Percentiles rank a stretch among this genome's conserved stretches.
Conservation (phyloP, 2,113 vertebrate genomes). For the Ia io region DNA sequence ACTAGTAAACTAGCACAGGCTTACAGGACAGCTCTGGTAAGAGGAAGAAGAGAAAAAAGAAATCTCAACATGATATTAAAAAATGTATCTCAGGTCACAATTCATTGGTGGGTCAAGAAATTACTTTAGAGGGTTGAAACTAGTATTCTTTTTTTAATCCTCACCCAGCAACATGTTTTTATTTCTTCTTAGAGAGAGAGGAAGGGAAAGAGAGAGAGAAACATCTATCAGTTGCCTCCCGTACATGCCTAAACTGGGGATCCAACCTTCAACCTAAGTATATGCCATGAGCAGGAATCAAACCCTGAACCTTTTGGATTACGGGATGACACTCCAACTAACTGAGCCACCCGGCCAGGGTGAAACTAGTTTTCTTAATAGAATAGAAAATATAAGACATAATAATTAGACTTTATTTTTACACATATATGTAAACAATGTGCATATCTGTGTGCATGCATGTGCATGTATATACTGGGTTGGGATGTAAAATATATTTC, state of each 20-base stretch:
- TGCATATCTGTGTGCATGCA: not conserved
- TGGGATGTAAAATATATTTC: not conserved
- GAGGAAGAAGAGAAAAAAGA: not conserved
- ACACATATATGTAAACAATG: not conserved
- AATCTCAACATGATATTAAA: not conserved
- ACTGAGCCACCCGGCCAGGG: not conserved
- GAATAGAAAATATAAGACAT: not conserved
- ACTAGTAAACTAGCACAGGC: not conserved
- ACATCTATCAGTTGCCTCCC: not conserved
- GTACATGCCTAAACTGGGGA: not conserved
- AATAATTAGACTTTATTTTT: not conserved
- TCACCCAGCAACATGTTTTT: not conserved
- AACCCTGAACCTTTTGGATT: not conserved
- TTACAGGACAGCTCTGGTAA: not conserved
- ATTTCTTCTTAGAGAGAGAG: not conserved
- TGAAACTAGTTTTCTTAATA: slow-evolving; percentile 13
- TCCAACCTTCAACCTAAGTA: not conserved
- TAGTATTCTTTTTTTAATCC: not conserved
- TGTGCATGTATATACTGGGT: not conserved
- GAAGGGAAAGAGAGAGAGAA: not conserved
- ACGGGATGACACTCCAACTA: not conserved
- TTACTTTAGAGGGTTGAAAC: not conserved
- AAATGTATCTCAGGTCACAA: not conserved
- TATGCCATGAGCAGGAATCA: too few relatives aligned
- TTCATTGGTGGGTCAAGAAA: not conserved